Percentiles rank a stretch among this genome's conserved stretches.
Evolutionary conservation across 2,888 invertebrate genomes (phyloP).

Genomic region (Eupithecia subfuscata): DNA sequence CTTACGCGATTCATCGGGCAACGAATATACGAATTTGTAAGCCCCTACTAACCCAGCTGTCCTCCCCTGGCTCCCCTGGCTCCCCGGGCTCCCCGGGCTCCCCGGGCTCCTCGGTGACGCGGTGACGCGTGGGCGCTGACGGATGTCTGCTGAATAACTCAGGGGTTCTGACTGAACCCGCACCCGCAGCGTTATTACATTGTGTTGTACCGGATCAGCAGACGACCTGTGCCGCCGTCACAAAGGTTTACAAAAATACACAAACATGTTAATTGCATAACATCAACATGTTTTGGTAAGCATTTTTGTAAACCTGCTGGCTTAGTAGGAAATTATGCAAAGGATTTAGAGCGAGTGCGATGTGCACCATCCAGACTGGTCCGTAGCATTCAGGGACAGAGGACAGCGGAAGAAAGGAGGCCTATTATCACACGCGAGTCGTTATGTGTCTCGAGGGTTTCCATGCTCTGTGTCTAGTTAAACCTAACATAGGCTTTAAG

Average conservation of each 20-base stretch:
- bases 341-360: not conserved
- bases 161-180: not conserved
- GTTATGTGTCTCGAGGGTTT: too few species aligned
- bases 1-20: not conserved
- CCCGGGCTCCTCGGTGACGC: too few species aligned
- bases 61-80: not conserved
- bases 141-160: constrained; percentile 12
- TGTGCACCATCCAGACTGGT: too few species aligned
- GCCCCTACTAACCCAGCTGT: not conserved
- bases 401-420: too few species aligned
- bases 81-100: not conserved
- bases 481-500: too few species aligned
- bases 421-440: too few species aligned
- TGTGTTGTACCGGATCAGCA: not conserved
- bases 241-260: not conserved
- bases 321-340: not conserved
- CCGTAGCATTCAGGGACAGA: too few species aligned
- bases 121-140: constrained; percentile 1
- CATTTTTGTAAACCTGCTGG: not conserved
- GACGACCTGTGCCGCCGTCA: not conserved
- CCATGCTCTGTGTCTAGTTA: too few species aligned
- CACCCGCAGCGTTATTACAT: not conserved
- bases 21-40: not conserved
- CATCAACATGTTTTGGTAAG: not conserved
- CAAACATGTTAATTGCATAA: not conserved